phyloP scores from a whole-genome alignment of 2,113 vertebrate species.

The Tichodroma muraria region DNA sequence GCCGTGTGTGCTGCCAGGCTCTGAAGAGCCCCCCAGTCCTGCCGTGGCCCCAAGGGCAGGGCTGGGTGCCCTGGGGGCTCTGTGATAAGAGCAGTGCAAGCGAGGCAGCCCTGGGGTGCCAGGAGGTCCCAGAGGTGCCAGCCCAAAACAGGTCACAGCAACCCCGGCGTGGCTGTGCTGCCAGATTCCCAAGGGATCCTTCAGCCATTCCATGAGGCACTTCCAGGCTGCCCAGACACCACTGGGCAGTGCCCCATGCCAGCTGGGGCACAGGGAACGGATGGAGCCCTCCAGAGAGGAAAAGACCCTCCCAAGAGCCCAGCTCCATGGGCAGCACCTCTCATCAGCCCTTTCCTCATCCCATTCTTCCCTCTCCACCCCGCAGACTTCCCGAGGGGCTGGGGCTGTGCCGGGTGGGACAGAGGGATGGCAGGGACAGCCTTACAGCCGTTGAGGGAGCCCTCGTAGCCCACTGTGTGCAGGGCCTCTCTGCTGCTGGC shows the following conservation, averaged over 20 bases:
- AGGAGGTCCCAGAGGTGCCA: not conserved
- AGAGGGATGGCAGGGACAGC: not conserved
- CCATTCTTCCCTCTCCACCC: not conserved
- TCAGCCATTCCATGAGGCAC: too few relatives aligned
- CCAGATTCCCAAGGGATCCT: not conserved
- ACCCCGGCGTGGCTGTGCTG: accelerated
- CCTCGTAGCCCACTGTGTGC: conserved; percentile 83
- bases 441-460: conserved; percentile 97
- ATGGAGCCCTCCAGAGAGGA: not conserved
- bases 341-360: not conserved
- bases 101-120: not conserved
- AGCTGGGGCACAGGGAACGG: not conserved
- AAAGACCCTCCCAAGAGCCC: not conserved
- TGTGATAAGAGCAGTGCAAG: not conserved
- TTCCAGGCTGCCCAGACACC: not conserved
- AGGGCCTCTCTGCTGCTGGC: conserved; percentile 94
- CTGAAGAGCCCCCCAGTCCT: accelerated
- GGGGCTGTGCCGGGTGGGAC: not conserved
- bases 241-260: accelerated
- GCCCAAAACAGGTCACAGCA: not conserved
- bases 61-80: not conserved
- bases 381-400: not conserved
- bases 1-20: not conserved
- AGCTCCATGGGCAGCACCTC: not conserved
- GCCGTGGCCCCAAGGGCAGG: not conserved